Percentiles rank a stretch among this genome's conserved stretches.
Conservation (phyloP, 2,888 invertebrate species). For the Podabrus alpinus region DNA sequence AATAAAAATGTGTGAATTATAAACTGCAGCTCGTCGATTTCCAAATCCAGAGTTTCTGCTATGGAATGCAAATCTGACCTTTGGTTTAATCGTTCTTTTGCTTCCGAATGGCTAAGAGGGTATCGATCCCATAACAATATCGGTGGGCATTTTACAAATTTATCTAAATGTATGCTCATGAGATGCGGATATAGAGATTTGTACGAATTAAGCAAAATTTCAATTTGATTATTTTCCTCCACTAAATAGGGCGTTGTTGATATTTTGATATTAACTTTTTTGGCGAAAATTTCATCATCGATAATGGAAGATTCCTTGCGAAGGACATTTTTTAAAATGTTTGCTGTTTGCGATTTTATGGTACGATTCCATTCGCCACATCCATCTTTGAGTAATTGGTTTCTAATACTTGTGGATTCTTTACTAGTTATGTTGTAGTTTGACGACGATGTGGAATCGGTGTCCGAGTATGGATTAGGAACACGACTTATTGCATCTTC, state of each 20-base stretch:
- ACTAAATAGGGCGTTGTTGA: conserved; percentile 8
- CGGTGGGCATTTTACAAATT: background rate
- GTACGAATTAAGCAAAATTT: conserved; percentile 11
- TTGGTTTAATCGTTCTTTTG: background rate
- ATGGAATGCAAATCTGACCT: conserved; percentile 1
- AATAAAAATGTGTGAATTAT: conserved; percentile 13
- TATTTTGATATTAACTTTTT: conserved; percentile 8
- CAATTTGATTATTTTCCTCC: conserved; percentile 7
- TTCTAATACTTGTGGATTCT: background rate
- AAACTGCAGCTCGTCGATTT: conserved; percentile 9
- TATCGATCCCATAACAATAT: conserved; percentile 9
- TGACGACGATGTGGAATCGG: background rate
- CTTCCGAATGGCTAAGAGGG: background rate
- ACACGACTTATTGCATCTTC: conserved; percentile 5
- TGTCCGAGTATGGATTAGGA: background rate
- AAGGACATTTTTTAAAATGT: conserved; percentile 3
- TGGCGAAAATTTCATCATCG: background rate
- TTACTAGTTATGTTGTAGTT: background rate
- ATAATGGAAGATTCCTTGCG: background rate
- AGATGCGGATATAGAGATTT: background rate
- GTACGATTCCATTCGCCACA: background rate
- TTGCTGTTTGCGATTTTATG: conserved; percentile 5
- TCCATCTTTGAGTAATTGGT: background rate
- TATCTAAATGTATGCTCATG: background rate
- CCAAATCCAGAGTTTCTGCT: conserved; percentile 1